A percentile compares a stretch with the other conserved stretches of the same genome.
Conservation (phyloP, 2,113 vertebrate species). For the Heterotilapia buettikoferi region DNA sequence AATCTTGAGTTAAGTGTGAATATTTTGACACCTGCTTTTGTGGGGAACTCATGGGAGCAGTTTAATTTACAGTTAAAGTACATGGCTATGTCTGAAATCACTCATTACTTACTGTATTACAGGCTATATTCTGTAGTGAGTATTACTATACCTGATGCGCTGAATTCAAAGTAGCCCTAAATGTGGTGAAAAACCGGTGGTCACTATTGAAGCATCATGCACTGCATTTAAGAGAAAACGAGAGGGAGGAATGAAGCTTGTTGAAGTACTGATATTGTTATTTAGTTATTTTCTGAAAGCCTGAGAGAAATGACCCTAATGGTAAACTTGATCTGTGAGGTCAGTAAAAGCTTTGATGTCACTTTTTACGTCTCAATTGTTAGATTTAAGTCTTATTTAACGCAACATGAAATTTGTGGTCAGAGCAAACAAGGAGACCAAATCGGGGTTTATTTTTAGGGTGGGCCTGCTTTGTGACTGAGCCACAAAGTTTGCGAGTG, state of each 20-base stretch:
- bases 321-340: not conserved
- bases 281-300: not conserved
- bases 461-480: not conserved
- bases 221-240: not conserved
- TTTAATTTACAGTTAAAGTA: not conserved
- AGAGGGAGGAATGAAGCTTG: not conserved
- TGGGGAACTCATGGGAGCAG: not conserved
- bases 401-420: not conserved
- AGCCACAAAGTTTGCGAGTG: not conserved
- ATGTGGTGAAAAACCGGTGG: not conserved
- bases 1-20: not conserved
- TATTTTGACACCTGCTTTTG: not conserved
- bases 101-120: not conserved
- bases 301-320: not conserved
- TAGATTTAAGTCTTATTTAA: not conserved
- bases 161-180: not conserved
- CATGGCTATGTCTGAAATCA: not conserved
- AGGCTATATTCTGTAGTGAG: not conserved
- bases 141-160: not conserved
- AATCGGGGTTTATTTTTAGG: not conserved
- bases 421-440: accelerated
- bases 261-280: not conserved
- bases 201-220: not conserved
- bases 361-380: not conserved
- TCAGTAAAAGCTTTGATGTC: not conserved